Conservation (phyloP, 2,888 invertebrate species). For the Balanococcus diminutus region DNA sequence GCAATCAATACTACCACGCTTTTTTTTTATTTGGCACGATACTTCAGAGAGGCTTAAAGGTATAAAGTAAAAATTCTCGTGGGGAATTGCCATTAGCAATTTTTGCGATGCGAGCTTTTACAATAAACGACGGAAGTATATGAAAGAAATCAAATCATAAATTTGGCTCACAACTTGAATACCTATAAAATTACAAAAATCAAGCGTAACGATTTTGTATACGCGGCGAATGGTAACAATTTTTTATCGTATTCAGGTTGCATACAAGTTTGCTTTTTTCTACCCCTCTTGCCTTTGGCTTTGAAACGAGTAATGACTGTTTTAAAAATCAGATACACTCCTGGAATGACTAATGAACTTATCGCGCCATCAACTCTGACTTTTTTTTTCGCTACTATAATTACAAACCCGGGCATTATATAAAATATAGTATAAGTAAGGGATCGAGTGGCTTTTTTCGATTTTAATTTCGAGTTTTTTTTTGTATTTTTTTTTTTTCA, state of each 20-base stretch:
- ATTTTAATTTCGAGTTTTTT: not conserved
- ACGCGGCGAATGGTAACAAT: not conserved
- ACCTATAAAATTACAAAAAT: slow-evolving; percentile 28
- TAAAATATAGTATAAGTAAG: not conserved
- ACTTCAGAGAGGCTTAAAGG: slow-evolving; percentile 36
- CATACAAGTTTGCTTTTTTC: not conserved
- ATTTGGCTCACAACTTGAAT: slow-evolving; percentile 31
- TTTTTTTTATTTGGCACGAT: slow-evolving; percentile 41
- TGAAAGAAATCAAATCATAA: slow-evolving; percentile 40
- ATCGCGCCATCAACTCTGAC: slow-evolving; percentile 13
- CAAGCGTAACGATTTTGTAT: not conserved
- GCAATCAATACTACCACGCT: slow-evolving; percentile 27
- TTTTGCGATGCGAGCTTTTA: not conserved
- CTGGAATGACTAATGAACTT: slow-evolving; percentile 33
- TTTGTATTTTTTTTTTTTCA: no score
- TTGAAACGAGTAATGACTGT: slow-evolving; percentile 29
- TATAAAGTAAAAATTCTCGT: slow-evolving; percentile 22
- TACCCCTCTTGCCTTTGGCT: not conserved
- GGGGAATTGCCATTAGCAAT: slow-evolving; percentile 15
- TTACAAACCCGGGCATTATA: not conserved
- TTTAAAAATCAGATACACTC: slow-evolving; percentile 34
- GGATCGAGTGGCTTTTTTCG: not conserved
- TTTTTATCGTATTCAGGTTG: slow-evolving; percentile 39
- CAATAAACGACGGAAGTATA: slow-evolving; percentile 25
- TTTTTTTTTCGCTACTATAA: not conserved